Percentiles rank a stretch among this genome's conserved stretches.
Conservation (phyloP, 2,888 invertebrate species). For the Antitype chi region DNA sequence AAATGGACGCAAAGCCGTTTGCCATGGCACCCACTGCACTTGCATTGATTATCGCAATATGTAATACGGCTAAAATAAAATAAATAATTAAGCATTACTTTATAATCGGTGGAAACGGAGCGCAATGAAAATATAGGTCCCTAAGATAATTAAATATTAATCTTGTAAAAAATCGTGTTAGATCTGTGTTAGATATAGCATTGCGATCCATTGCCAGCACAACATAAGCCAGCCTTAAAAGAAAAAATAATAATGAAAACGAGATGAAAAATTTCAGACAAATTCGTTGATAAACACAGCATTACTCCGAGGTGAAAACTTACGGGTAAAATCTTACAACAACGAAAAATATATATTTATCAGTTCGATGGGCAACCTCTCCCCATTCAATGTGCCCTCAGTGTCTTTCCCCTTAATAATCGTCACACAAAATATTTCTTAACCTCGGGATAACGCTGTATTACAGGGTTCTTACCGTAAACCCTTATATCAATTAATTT, state of each 20-base stretch:
- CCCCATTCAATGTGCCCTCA: neutral
- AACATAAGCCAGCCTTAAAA: slow-evolving; percentile 38
- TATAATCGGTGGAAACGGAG: slow-evolving; percentile 5
- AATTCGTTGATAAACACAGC: neutral
- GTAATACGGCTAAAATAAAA: neutral
- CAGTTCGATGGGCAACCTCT: neutral
- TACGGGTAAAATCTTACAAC: neutral
- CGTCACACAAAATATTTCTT: neutral
- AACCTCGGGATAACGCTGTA: slow-evolving; percentile 13
- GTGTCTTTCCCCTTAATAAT: neutral
- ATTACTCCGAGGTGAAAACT: slow-evolving; percentile 3
- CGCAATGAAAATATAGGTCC: neutral
- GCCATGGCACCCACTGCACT: slow-evolving; percentile 38
- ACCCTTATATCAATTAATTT: neutral
- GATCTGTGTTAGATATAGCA: neutral
- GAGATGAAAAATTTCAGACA: neutral
- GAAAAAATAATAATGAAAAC: neutral
- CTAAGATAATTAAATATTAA: neutral
- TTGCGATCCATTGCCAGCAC: slow-evolving; percentile 14
- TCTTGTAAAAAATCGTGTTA: neutral
- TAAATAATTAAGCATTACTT: neutral
- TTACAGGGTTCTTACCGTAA: slow-evolving; percentile 16
- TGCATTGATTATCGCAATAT: slow-evolving; percentile 33
- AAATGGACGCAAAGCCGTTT: slow-evolving; percentile 41
- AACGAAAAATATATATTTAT: neutral